Conservation (phyloP, 2,888 invertebrate genomes). For the Venustoraphidia nigricollis region DNA sequence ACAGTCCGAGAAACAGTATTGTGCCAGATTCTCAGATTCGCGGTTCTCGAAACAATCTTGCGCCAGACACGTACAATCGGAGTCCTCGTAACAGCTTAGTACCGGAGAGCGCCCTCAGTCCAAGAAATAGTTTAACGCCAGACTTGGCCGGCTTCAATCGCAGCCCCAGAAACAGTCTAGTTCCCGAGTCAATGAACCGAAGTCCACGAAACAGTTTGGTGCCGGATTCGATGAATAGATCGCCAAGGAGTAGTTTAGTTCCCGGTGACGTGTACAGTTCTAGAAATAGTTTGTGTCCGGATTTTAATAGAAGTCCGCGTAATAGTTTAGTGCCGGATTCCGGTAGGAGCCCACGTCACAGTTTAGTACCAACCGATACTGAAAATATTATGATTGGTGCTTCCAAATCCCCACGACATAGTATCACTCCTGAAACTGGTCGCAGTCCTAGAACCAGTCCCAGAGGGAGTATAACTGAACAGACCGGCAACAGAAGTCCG, state of each 20-base stretch:
- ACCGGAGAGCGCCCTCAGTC: conserved; percentile 36
- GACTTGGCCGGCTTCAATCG: conserved; percentile 36
- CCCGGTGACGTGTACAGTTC: conserved; percentile 37
- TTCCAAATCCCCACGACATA: conserved; percentile 42
- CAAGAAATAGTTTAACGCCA: conserved; percentile 39
- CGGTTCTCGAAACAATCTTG: conserved; percentile 42
- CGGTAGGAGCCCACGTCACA: conserved; percentile 37
- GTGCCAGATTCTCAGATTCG: conserved; percentile 34
- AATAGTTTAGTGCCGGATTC: conserved; percentile 44
- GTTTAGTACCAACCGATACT: conserved; percentile 39
- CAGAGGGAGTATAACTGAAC: conserved; percentile 34
- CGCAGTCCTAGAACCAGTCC: conserved; percentile 35
- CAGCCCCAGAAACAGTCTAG: conserved; percentile 41
- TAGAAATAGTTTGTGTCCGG: conserved; percentile 36
- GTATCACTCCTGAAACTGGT: conserved; percentile 37
- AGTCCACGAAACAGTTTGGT: conserved; percentile 36
- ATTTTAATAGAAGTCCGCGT: conserved; percentile 28
- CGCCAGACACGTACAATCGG: conserved; percentile 32
- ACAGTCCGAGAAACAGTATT: conserved; percentile 34
- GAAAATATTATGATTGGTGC: conserved; percentile 34
- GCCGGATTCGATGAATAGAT: conserved; percentile 17
- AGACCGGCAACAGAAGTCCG: conserved; percentile 26
- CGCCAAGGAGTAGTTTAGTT: conserved; percentile 45
- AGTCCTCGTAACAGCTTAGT: conserved; percentile 46
- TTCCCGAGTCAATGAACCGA: conserved; percentile 33